Percentiles rank a stretch among this genome's conserved stretches.
phyloP scores from a whole-genome alignment of 2,888 invertebrate genomes.

The Pachydiplax longipennis region DNA sequence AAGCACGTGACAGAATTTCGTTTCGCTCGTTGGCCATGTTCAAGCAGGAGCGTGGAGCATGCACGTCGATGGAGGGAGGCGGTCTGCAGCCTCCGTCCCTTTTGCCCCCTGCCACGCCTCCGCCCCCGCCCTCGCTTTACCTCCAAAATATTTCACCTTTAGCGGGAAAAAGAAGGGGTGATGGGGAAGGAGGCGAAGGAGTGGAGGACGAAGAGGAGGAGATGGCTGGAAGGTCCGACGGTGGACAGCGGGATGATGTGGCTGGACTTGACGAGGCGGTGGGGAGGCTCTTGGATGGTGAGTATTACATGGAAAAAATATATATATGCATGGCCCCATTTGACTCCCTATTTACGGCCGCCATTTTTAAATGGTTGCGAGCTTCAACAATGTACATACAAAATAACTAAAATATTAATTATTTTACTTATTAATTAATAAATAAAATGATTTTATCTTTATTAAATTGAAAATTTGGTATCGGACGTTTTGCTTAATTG shows the following conservation, averaged over 20 bases:
- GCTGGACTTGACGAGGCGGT: slow-evolving; percentile 60
- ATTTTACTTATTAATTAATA: too few relatives aligned
- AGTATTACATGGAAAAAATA: neutral
- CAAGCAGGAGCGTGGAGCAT: neutral
- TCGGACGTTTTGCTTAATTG: too few relatives aligned
- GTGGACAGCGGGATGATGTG: neutral
- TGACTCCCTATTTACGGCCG: too few relatives aligned
- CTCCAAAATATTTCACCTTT: neutral
- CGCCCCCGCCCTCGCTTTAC: neutral
- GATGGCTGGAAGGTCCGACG: neutral
- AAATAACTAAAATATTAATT: too few relatives aligned
- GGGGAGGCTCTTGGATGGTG: slow-evolving; percentile 60
- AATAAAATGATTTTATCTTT: too few relatives aligned
- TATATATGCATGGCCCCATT: too few relatives aligned
- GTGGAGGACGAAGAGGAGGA: neutral
- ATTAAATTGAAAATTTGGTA: too few relatives aligned
- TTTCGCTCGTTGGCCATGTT: slow-evolving; percentile 8
- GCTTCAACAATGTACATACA: too few relatives aligned
- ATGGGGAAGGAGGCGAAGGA: neutral
- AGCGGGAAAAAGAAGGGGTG: neutral
- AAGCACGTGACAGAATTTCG: neutral
- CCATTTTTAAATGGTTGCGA: too few relatives aligned
- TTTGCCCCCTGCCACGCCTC: neutral
- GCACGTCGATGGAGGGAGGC: neutral
- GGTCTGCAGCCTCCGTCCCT: neutral